These are phyloP conservation scores for Grammomys surdaster DNA, from an alignment of 2,113 vertebrate species.

Conservation along the genomic window DNA sequence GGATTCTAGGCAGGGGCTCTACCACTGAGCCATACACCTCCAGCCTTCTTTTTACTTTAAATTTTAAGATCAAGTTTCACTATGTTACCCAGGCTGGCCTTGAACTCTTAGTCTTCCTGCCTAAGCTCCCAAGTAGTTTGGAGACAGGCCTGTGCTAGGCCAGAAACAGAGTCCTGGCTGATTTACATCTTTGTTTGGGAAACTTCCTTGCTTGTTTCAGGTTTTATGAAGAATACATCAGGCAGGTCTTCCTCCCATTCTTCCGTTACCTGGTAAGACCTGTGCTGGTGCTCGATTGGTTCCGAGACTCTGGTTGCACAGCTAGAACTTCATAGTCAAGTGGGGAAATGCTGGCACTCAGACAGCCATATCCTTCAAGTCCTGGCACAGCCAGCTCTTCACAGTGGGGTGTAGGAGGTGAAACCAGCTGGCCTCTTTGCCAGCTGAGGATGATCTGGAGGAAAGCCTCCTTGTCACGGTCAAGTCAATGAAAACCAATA, in stretches of 20 bases:
- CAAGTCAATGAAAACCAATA: constrained; percentile 69
- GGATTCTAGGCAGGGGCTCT: background rate
- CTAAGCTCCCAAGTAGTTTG: background rate
- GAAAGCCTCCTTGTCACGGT: constrained; percentile 64
- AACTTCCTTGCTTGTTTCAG: background rate
- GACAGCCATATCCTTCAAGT: background rate
- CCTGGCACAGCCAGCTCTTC: background rate
- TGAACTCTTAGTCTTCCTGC: background rate
- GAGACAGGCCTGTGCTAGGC: background rate
- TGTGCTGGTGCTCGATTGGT: background rate
- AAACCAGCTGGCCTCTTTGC: constrained; percentile 68
- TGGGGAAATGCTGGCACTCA: background rate
- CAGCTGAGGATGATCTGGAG: constrained; percentile 71
- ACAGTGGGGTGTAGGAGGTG: constrained; percentile 72
- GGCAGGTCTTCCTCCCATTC: background rate
- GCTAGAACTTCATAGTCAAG: background rate
- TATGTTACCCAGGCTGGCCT: background rate
- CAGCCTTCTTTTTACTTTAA: background rate
- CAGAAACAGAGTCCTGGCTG: background rate
- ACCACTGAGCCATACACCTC: background rate
- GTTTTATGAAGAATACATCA: background rate
- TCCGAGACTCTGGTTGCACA: background rate
- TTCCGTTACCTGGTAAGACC: background rate
- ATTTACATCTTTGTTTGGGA: background rate
- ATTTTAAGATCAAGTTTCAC: no score